Evolutionary conservation across 2,888 invertebrate genomes (phyloP).

Genomic region (Beris morrisii): DNA sequence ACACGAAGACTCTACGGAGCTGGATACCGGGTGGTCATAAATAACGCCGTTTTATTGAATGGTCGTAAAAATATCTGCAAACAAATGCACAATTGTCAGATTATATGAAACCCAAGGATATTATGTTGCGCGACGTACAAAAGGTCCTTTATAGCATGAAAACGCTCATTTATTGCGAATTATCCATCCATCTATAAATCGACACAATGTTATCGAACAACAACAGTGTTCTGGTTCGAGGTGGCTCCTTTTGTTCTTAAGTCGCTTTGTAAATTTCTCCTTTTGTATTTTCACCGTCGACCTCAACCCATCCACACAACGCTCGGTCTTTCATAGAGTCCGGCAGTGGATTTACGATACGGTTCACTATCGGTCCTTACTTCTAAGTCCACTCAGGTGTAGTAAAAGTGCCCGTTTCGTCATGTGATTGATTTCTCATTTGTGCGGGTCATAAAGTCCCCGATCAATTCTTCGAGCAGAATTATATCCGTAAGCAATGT

Average conservation of each 20-base stretch:
- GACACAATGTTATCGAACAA: conserved; percentile 15
- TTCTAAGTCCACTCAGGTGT: conserved; percentile 20
- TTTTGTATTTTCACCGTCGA: too few species aligned
- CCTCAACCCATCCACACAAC: too few species aligned
- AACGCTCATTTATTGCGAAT: conserved; percentile 28
- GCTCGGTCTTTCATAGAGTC: background rate
- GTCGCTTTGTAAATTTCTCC: too few species aligned
- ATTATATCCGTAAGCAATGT: conserved; percentile 26
- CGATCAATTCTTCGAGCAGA: conserved; percentile 21
- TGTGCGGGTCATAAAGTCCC: conserved; percentile 27
- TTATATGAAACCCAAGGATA: background rate
- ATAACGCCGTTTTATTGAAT: conserved; percentile 8
- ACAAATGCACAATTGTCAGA: conserved; percentile 17
- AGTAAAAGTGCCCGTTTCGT: conserved; percentile 19
- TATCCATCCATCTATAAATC: conserved; percentile 25
- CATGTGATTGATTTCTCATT: conserved; percentile 32
- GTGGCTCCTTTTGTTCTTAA: background rate
- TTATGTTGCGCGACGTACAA: background rate
- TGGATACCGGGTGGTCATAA: conserved; percentile 16
- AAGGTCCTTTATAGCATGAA: conserved; percentile 4
- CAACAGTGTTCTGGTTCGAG: conserved; percentile 1
- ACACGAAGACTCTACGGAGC: background rate
- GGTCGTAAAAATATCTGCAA: conserved; percentile 20
- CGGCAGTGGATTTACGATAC: conserved; percentile 3
- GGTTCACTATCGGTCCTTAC: background rate